Conservation (phyloP, 2,113 vertebrate genomes). For the Diadophis punctatus region DNA sequence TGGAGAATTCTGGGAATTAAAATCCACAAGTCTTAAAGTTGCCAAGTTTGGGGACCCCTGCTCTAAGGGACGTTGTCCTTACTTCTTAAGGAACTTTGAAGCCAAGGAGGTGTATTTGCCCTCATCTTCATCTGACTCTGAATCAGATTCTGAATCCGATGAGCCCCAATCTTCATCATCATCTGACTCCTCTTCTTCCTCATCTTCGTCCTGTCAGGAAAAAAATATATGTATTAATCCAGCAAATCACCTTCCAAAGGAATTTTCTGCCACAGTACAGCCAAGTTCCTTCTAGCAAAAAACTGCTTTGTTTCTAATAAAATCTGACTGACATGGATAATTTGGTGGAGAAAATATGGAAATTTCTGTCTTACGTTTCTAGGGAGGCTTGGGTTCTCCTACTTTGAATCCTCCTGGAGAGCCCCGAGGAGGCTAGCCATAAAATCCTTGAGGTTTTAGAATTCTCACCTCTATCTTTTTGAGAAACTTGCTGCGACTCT, state of each 20-base stretch:
- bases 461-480: constrained; percentile 76
- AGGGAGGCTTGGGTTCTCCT: not conserved
- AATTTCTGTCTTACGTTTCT: not conserved
- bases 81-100: constrained; percentile 84
- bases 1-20: too few species aligned
- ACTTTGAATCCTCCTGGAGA: not conserved
- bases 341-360: not conserved
- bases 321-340: not conserved
- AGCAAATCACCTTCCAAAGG: not conserved
- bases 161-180: constrained; percentile 83
- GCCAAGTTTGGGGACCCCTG: too few species aligned
- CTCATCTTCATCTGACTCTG: constrained; percentile 80
- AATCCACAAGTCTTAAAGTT: too few species aligned
- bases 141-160: constrained; percentile 74
- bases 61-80: constrained; percentile 27
- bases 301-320: not conserved
- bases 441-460: not conserved
- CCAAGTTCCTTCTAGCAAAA: not conserved
- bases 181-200: constrained; percentile 73
- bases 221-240: not conserved
- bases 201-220: constrained; percentile 40
- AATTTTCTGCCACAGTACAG: not conserved
- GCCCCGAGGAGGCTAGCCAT: not conserved
- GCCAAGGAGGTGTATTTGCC: constrained; percentile 75
- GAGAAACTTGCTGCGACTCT: constrained; percentile 76